A percentile compares a stretch with the other conserved stretches of the same genome.
These are phyloP conservation scores for Hippocampus kuda DNA, from an alignment of 2,797 vertebrate genomes.

Conservation along the genomic window DNA sequence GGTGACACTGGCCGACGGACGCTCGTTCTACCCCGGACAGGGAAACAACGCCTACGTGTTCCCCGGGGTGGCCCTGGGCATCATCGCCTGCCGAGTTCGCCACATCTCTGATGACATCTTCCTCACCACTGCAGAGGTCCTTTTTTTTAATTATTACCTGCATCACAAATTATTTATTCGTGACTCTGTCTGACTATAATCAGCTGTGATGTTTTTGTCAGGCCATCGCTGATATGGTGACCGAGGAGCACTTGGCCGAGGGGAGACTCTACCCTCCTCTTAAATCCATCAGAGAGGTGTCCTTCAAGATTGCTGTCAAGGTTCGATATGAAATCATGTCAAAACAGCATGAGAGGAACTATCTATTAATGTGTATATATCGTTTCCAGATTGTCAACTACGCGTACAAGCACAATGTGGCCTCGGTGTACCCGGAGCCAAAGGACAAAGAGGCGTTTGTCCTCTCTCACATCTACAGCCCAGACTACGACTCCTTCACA, in stretches of 20 bases:
- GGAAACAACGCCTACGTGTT: slow-evolving; percentile 98
- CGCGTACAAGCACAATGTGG: slow-evolving; percentile 82
- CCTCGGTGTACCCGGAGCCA: slow-evolving; percentile 87
- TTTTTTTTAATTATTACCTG: background rate
- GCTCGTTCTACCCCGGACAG: slow-evolving; percentile 89
- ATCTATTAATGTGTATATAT: slow-evolving; percentile 1
- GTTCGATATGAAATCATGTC: slow-evolving; percentile 46
- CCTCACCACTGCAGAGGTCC: slow-evolving; percentile 90
- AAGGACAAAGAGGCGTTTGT: slow-evolving; percentile 95
- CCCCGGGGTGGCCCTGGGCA: slow-evolving; percentile 87
- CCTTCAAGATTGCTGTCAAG: slow-evolving; percentile 91
- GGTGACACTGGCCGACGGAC: slow-evolving; percentile 81
- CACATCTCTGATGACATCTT: slow-evolving; percentile 93
- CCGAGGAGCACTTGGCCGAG: slow-evolving; percentile 84
- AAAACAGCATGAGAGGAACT: too few species aligned
- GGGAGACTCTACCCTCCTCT: slow-evolving; percentile 92
- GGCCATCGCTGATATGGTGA: slow-evolving; percentile 86
- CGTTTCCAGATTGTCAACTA: slow-evolving; percentile 78
- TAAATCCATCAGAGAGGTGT: slow-evolving; percentile 85
- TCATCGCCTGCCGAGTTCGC: slow-evolving; percentile 82
- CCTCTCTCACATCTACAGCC: slow-evolving; percentile 79
- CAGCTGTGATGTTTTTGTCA: slow-evolving; percentile 35
- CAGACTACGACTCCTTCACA: slow-evolving; percentile 87
- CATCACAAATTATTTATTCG: background rate
- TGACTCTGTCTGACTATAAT: background rate